These are phyloP conservation scores for Macaria notata DNA, from an alignment of 2,888 invertebrate genomes.

Conservation along the genomic window DNA sequence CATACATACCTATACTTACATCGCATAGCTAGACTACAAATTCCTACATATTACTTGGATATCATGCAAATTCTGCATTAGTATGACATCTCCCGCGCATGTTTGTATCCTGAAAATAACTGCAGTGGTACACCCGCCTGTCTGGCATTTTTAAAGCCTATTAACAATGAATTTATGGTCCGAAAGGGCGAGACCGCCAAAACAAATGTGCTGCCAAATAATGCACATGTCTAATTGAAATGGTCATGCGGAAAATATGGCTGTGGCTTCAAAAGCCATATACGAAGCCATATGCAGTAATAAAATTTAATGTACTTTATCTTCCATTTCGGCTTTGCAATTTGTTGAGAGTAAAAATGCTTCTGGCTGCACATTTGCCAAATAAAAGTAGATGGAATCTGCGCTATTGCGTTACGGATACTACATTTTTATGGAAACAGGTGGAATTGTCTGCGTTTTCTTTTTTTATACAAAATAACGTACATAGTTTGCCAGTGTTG, in stretches of 20 bases:
- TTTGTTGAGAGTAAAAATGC: too few relatives aligned
- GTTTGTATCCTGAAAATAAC: slow-evolving; percentile 6
- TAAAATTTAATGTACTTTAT: slow-evolving; percentile 1
- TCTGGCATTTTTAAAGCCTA: slow-evolving; percentile 25
- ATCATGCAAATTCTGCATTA: background rate
- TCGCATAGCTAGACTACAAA: too few relatives aligned
- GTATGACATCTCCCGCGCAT: slow-evolving; percentile 5
- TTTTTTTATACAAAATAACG: too few relatives aligned
- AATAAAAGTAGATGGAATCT: too few relatives aligned
- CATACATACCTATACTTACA: too few relatives aligned
- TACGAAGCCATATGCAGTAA: background rate
- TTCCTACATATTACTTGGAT: background rate
- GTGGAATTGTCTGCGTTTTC: too few relatives aligned
- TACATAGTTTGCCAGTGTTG: too few relatives aligned
- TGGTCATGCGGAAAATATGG: slow-evolving; percentile 15
- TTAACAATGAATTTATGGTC: slow-evolving; percentile 23
- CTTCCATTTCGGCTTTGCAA: too few relatives aligned
- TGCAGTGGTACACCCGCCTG: slow-evolving; percentile 17
- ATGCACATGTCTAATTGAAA: slow-evolving; percentile 21
- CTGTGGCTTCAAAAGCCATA: background rate
- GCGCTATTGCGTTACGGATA: too few relatives aligned
- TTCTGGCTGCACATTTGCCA: too few relatives aligned
- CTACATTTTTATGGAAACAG: too few relatives aligned
- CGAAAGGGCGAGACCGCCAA: slow-evolving; percentile 18
- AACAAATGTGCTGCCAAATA: slow-evolving; percentile 16